A percentile compares a stretch with the other conserved stretches of the same genome.
phyloP scores from a whole-genome alignment of 2,888 invertebrate genomes.

The Epirrhoe tristata region DNA sequence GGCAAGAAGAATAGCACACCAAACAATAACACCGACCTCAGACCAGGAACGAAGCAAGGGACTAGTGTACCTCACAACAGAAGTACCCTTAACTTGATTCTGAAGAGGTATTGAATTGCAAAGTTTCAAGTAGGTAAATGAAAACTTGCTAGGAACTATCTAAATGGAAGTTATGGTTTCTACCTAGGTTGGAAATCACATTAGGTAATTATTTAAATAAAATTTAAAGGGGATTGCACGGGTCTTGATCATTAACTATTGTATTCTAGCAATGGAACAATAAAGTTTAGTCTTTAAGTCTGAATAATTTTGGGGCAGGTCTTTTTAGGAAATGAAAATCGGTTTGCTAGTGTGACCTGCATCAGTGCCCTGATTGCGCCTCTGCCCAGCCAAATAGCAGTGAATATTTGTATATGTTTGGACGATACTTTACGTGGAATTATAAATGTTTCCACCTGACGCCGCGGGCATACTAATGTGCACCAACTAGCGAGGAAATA shows the following conservation, averaged over 20 bases:
- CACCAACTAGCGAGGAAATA: conserved; percentile 35
- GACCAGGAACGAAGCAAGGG: conserved; percentile 20
- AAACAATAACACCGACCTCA: conserved; percentile 62
- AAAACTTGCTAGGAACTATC: no score
- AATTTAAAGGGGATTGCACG: no score
- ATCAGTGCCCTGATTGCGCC: conserved; percentile 15
- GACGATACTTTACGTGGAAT: conserved; percentile 50
- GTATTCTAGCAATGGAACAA: no score
- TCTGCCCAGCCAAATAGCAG: conserved; percentile 40
- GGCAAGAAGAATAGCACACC: conserved; percentile 68
- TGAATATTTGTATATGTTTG: conserved; percentile 49
- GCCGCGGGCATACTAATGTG: conserved; percentile 40
- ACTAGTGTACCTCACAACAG: not conserved
- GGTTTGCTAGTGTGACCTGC: not conserved
- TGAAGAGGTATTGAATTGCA: no score
- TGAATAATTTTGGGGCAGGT: no score
- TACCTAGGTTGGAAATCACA: no score
- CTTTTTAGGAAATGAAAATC: not conserved
- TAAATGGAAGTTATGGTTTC: no score
- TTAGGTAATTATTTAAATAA: no score
- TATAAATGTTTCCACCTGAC: conserved; percentile 48
- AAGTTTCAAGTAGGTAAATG: no score
- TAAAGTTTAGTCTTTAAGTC: no score
- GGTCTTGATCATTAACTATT: no score
- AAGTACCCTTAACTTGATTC: no score